These are phyloP conservation scores for Phoenoteleia sp. DNA, from an alignment of 2,888 invertebrate species.

Conservation along the genomic window DNA sequence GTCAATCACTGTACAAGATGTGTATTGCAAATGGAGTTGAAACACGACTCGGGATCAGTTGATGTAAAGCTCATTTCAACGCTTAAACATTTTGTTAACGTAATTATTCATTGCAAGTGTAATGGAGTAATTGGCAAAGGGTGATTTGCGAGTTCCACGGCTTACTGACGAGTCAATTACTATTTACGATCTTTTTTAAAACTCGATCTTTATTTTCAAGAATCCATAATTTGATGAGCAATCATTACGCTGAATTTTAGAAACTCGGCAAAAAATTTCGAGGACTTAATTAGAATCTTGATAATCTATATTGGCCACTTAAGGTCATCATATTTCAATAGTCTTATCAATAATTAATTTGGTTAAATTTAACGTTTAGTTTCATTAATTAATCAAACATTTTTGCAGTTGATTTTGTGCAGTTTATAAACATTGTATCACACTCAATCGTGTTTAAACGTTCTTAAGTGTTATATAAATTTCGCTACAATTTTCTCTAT, in stretches of 20 bases:
- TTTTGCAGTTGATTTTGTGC: too few species aligned
- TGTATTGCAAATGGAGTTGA: not conserved
- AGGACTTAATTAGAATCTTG: not conserved
- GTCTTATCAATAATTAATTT: too few species aligned
- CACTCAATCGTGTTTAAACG: not conserved
- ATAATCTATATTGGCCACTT: too few species aligned
- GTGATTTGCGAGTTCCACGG: not conserved
- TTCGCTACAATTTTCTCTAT: not conserved
- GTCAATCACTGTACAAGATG: constrained; percentile 35
- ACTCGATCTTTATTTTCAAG: not conserved
- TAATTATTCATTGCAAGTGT: constrained; percentile 15
- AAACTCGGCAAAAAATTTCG: too few species aligned
- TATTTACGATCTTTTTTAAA: not conserved
- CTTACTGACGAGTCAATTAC: not conserved
- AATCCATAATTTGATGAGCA: not conserved
- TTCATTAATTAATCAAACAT: too few species aligned
- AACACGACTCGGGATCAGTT: constrained; percentile 23
- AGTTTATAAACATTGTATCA: not conserved
- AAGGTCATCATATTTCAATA: too few species aligned
- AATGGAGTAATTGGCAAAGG: constrained; percentile 19
- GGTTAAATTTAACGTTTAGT: too few species aligned
- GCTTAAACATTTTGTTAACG: constrained; percentile 28
- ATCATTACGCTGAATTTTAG: too few species aligned
- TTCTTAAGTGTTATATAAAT: not conserved
- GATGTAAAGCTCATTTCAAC: constrained; percentile 1